Evolutionary conservation across 2,888 invertebrate species (phyloP).

Genomic region (Hirudinaria manillensis): DNA sequence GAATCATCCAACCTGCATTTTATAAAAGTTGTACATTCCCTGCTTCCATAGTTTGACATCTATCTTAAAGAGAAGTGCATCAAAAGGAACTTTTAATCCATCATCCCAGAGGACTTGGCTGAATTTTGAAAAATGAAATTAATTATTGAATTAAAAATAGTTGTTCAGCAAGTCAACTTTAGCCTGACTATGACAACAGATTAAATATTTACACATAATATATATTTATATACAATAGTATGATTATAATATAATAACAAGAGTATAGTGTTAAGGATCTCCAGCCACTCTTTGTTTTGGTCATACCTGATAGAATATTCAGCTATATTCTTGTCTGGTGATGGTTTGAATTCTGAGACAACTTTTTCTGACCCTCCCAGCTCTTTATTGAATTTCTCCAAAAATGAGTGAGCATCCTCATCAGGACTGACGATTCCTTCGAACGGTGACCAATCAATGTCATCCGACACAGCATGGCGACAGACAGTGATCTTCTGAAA

Average conservation of each 20-base stretch:
- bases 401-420: neutral
- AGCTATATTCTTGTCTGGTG: conserved; percentile 24
- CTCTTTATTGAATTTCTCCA: conserved; percentile 12
- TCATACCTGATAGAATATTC: too few species aligned
- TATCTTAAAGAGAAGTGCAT: conserved; percentile 56
- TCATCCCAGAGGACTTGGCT: conserved; percentile 53
- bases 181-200: too few species aligned
- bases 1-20: conserved; percentile 55
- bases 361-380: neutral
- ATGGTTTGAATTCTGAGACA: conserved; percentile 10
- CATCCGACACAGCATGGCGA: neutral
- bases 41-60: conserved; percentile 54
- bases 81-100: conserved; percentile 51
- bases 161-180: neutral
- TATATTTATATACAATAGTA: too few species aligned
- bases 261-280: neutral
- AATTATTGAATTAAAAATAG: neutral
- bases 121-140: conserved; percentile 34
- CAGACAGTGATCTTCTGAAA: neutral
- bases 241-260: neutral
- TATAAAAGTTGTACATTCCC: conserved; percentile 59
- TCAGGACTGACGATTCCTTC: neutral
- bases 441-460: neutral
- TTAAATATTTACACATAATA: too few species aligned
- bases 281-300: neutral